These are phyloP conservation scores for Mormyrus lacerda DNA, from an alignment of 2,113 vertebrate species.

Conservation along the genomic window DNA sequence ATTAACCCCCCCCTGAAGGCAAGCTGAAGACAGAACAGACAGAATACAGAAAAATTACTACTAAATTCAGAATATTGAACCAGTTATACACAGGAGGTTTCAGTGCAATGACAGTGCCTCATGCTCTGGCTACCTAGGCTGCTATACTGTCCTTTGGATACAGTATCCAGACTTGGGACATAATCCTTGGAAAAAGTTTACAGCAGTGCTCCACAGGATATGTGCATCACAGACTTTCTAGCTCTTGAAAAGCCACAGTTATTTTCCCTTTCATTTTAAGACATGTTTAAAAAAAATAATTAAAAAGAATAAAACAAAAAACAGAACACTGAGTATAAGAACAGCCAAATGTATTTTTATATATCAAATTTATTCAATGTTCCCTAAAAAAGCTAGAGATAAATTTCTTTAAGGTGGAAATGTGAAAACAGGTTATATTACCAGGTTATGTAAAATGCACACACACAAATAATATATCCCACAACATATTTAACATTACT, in stretches of 20 bases:
- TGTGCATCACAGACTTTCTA: not conserved
- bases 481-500: not conserved
- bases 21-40: constrained; percentile 7
- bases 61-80: not conserved
- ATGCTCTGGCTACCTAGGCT: not conserved
- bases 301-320: not conserved
- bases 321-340: not conserved
- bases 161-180: not conserved
- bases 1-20: not conserved
- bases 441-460: not conserved
- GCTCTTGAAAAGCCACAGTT: not conserved
- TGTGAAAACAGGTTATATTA: not conserved
- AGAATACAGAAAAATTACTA: not conserved
- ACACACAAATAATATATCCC: not conserved
- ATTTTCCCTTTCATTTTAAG: not conserved
- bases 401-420: not conserved
- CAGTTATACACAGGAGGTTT: not conserved
- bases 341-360: not conserved
- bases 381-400: not conserved
- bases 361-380: not conserved
- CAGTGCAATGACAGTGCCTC: not conserved
- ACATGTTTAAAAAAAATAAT: not conserved
- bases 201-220: not conserved
- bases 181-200: not conserved
- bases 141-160: not conserved